phyloP scores from a whole-genome alignment of 23 tunicate genomes.

The Ciona savignyi region DNA sequence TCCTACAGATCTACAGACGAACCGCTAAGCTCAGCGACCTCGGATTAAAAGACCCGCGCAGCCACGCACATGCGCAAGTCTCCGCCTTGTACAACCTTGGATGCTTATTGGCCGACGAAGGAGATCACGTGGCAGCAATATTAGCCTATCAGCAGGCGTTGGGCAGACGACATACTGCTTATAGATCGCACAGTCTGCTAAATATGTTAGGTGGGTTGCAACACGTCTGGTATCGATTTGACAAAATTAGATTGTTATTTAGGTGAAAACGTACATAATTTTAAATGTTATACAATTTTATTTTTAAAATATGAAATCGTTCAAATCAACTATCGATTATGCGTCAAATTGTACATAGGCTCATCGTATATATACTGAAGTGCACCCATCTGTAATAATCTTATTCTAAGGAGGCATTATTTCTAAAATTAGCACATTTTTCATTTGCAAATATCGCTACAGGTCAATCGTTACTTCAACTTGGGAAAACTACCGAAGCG shows the following conservation, averaged over 20 bases:
- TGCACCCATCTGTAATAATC: too few species aligned
- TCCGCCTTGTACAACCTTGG: slow-evolving; percentile 83
- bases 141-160: slow-evolving; percentile 53
- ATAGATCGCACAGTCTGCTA: slow-evolving; percentile 47
- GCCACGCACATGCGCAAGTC: slow-evolving; percentile 49
- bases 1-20: slow-evolving; percentile 36
- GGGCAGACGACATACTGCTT: slow-evolving; percentile 3
- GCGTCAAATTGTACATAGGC: too few species aligned
- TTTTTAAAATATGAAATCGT: too few species aligned
- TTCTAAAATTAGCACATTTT: too few species aligned
- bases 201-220: slow-evolving; percentile 83
- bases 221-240: too few species aligned
- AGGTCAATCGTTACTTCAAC: slow-evolving; percentile 61
- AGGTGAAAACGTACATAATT: too few species aligned
- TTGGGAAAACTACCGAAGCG: slow-evolving; percentile 37
- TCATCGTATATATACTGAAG: too few species aligned
- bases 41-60: slow-evolving; percentile 52
- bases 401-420: too few species aligned
- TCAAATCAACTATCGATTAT: too few species aligned
- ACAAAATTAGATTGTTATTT: too few species aligned
- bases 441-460: background rate
- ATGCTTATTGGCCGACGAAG: slow-evolving; percentile 50
- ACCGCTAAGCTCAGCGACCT: slow-evolving; percentile 30
- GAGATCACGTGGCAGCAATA: slow-evolving; percentile 42
- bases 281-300: too few species aligned